Percentiles rank a stretch among this genome's conserved stretches.
These are phyloP conservation scores for Numida meleagris DNA, from an alignment of 2,113 vertebrate genomes.

Conservation along the genomic window DNA sequence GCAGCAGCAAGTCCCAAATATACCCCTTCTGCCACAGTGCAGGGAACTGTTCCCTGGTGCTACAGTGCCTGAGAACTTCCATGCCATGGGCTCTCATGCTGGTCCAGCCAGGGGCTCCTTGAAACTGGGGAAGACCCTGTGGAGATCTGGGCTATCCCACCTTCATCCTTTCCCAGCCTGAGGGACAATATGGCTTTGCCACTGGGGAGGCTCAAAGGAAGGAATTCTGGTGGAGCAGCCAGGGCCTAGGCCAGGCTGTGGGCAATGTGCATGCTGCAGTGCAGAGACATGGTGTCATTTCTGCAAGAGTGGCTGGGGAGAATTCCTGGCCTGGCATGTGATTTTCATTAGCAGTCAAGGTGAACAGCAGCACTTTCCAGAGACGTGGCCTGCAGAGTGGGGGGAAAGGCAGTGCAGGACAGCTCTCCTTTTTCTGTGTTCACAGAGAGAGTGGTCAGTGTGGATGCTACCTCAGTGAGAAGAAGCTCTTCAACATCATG, in stretches of 20 bases:
- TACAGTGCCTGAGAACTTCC: not conserved
- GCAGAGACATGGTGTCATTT: not conserved
- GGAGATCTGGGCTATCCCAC: not conserved
- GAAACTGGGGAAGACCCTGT: not conserved
- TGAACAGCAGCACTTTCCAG: not conserved
- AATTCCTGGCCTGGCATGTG: not conserved
- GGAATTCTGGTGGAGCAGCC: not conserved
- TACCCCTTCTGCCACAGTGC: not conserved
- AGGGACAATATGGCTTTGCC: not conserved
- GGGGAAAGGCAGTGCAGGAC: not conserved
- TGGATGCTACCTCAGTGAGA: not conserved
- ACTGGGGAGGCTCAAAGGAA: not conserved
- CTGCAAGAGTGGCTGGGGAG: not conserved
- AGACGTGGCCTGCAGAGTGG: not conserved
- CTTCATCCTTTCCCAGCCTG: not conserved
- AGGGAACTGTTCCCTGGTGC: not conserved
- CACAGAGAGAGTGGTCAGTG: not conserved
- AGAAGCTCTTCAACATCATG: not conserved
- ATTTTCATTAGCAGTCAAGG: not conserved
- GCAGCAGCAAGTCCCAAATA: not conserved
- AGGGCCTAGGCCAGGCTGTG: not conserved
- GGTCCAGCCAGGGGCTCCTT: not conserved
- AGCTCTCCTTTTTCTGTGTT: not conserved
- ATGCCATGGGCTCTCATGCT: not conserved
- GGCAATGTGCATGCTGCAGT: accelerated